Evolutionary conservation across 2,113 vertebrate species (phyloP).

Genomic region (Pyrgilauda ruficollis): DNA sequence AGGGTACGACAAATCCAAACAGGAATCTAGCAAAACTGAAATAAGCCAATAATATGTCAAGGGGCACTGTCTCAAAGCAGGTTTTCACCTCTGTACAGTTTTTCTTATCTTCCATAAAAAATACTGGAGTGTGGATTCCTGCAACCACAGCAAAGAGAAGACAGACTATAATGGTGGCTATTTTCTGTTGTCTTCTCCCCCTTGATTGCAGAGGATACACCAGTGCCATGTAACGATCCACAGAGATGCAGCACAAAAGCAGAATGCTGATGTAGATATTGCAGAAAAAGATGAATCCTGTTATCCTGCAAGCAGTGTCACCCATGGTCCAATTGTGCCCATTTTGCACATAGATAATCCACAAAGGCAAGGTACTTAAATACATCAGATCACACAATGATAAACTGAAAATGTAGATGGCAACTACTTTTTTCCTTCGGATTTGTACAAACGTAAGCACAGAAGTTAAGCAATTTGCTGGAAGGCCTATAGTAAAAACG

Average conservation of each 20-base stretch:
- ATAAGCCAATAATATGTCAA: neutral
- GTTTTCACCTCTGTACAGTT: fast-evolving
- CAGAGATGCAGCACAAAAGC: constrained; percentile 86
- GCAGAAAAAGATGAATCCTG: constrained; percentile 90
- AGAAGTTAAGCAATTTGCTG: constrained; percentile 80
- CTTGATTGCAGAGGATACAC: constrained; percentile 78
- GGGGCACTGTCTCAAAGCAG: constrained; percentile 81
- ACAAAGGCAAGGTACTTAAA: constrained; percentile 82
- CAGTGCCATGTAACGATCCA: constrained; percentile 84
- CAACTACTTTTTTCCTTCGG: constrained; percentile 74
- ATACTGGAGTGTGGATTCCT: constrained; percentile 65
- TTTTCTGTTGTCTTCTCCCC: constrained; percentile 60
- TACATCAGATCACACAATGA: constrained; percentile 87
- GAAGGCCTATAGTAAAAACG: constrained; percentile 78
- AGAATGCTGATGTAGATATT: constrained; percentile 93
- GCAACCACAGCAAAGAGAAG: constrained; percentile 61
- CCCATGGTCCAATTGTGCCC: constrained; percentile 74
- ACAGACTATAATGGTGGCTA: neutral
- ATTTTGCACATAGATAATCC: constrained; percentile 76
- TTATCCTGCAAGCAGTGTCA: constrained; percentile 64
- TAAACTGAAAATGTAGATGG: constrained; percentile 84
- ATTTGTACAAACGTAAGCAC: constrained; percentile 76
- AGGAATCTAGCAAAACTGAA: constrained; percentile 75
- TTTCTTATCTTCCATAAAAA: constrained; percentile 14
- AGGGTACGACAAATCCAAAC: constrained; percentile 78